A percentile compares a stretch with the other conserved stretches of the same genome.
These are phyloP conservation scores for Lordiphosa mommai DNA, from an alignment of 1,140 invertebrate species.

Conservation along the genomic window DNA sequence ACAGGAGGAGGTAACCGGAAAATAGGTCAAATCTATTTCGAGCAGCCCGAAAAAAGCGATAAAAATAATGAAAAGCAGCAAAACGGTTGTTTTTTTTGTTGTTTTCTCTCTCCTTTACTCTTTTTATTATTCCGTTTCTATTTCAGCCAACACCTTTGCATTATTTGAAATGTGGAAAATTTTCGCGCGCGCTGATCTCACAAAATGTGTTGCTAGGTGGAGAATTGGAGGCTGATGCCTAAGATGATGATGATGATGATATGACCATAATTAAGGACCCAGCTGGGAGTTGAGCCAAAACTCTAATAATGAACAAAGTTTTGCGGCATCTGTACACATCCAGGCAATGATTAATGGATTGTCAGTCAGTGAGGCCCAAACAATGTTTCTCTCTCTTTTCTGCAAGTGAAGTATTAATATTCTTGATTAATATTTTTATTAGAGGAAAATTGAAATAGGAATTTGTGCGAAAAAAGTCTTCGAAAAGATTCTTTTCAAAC, in stretches of 20 bases:
- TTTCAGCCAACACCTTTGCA: constrained; percentile 10
- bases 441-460: no score
- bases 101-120: constrained; percentile 5
- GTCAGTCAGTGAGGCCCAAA: constrained; percentile 6
- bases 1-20: constrained; percentile 1
- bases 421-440: neutral
- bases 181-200: constrained; percentile 4
- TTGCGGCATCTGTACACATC: constrained; percentile 2
- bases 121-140: constrained; percentile 7
- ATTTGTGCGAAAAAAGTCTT: no score
- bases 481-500: no score
- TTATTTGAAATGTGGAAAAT: constrained; percentile 3
- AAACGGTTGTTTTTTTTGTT: constrained; percentile 10
- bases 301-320: constrained; percentile 5
- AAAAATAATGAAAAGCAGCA: constrained; percentile 17
- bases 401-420: no score
- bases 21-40: constrained; percentile 16
- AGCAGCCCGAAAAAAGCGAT: constrained; percentile 6
- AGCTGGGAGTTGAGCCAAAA: constrained; percentile 6
- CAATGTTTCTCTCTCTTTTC: no score
- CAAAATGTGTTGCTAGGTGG: constrained; percentile 1
- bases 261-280: constrained; percentile 4
- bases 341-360: constrained; percentile 1
- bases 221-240: neutral
- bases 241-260: neutral